Evolutionary conservation across 2,888 invertebrate genomes (phyloP).

Genomic region (Cenopis cana): DNA sequence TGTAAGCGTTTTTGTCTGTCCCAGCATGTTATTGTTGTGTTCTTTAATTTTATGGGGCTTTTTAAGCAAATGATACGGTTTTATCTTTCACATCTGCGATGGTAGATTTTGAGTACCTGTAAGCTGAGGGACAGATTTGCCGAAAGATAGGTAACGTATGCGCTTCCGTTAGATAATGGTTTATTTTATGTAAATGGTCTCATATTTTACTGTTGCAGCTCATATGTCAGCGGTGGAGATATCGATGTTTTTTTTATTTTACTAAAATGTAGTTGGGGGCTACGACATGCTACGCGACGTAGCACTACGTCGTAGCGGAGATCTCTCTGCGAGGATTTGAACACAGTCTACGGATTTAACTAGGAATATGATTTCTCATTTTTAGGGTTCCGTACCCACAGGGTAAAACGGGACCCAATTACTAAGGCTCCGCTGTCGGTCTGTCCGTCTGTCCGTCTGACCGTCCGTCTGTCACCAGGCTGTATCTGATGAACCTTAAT

Average conservation of each 20-base stretch:
- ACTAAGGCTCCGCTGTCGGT: no score
- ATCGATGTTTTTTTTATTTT: not conserved
- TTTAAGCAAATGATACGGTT: slow-evolving; percentile 84
- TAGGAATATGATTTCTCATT: no score
- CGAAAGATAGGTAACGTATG: slow-evolving; percentile 44
- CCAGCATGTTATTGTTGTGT: slow-evolving; percentile 76
- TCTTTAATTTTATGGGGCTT: slow-evolving; percentile 82
- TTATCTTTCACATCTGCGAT: slow-evolving; percentile 74
- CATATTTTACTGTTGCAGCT: slow-evolving; percentile 30
- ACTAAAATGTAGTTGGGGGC: not conserved
- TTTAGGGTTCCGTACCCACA: no score
- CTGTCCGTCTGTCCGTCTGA: no score
- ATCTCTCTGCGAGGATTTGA: not conserved
- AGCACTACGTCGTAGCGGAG: slow-evolving; percentile 20
- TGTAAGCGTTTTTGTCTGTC: slow-evolving; percentile 70
- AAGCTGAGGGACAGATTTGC: slow-evolving; percentile 52
- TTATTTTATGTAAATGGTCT: slow-evolving; percentile 36
- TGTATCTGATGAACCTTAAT: no score
- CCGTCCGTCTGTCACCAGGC: no score
- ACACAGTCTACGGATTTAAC: not conserved
- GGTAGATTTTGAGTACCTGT: slow-evolving; percentile 58
- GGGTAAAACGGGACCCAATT: no score
- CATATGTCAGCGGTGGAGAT: slow-evolving; percentile 24
- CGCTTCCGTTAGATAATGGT: slow-evolving; percentile 39
- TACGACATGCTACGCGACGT: slow-evolving; percentile 29